Evolutionary conservation across 35 echinoderm and acorn worm species (phyloP), one percentile per base, ranked within the genome.

Genomic region (Diadema setosum): DNA sequence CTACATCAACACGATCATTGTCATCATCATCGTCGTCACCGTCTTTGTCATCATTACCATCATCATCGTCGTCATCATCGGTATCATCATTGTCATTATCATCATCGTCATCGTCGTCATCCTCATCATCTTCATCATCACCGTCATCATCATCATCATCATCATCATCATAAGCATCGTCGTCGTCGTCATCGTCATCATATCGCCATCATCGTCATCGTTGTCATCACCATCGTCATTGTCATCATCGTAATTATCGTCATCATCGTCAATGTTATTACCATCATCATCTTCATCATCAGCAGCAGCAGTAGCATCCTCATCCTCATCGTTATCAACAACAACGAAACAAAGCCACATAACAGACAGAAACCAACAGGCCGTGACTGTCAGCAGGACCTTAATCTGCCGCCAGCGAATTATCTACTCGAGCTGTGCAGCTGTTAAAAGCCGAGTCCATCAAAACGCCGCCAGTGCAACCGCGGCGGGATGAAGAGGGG

Each of bases 91-190:
- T 29, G 41, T 80, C 74, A 80, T 80, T 39, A 80, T 80, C 25
- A 2, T 39, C 2, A 80, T 80, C 74, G 29, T 80, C 35, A 30
- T 36, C 35, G 29, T 80, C 35, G 29, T 80, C 74, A 36, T 39
- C 35, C 36, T 80, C 74, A 80, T 80, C 74, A 80, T 80, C 2
- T 20, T 80, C 35, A 36, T 80, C 14, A 80, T 80, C 74, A 80
- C 41, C 35, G 41, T 30, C 35, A 80, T 80, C 74, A 80, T 80
- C 74, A 80, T 80, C 2, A 36, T 36, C 39, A 39, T 30, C 33
- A 80, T 41, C 16, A 39, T 80, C 74, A 80, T 80, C 35, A 80
- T 80, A 14, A 40, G 30, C 18, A 34, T 85, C 45, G 11, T 80
- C 24, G 32, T 78, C 11, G 17, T 48, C 2, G 11, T 93, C 45